These are phyloP conservation scores for Raja brachyura DNA, from an alignment of 2,113 vertebrate species.

Conservation along the genomic window DNA sequence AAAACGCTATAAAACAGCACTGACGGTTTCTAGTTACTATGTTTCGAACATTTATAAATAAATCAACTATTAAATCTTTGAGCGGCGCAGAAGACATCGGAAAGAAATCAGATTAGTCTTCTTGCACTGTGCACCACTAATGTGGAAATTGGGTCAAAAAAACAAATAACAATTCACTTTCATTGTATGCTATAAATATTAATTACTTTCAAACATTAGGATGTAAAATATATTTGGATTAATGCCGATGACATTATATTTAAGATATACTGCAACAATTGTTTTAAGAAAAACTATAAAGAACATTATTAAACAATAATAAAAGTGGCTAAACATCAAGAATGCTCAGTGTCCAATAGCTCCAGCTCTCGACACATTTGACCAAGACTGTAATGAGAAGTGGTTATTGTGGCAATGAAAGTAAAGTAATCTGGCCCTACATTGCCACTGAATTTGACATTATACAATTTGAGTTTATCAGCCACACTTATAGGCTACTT, in stretches of 20 bases:
- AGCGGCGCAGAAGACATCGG: not conserved
- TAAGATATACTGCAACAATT: not conserved
- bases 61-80: not conserved
- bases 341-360: not conserved
- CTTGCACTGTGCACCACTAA: not conserved
- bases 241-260: not conserved
- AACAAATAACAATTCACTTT: not conserved
- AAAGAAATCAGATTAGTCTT: not conserved
- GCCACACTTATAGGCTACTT: not conserved
- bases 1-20: not conserved
- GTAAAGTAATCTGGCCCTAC: not conserved
- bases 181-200: not conserved
- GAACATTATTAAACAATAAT: not conserved
- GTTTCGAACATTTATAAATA: not conserved
- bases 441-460: not conserved
- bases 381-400: not conserved
- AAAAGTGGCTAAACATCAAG: not conserved
- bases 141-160: not conserved
- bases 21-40: not conserved
- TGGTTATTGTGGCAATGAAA: not conserved
- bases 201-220: not conserved
- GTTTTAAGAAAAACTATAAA: not conserved
- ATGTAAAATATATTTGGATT: not conserved
- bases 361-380: not conserved
- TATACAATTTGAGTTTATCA: not conserved